Evolutionary conservation across 2,888 invertebrate genomes (phyloP).

Genomic region (Meteorus cinctellus): DNA sequence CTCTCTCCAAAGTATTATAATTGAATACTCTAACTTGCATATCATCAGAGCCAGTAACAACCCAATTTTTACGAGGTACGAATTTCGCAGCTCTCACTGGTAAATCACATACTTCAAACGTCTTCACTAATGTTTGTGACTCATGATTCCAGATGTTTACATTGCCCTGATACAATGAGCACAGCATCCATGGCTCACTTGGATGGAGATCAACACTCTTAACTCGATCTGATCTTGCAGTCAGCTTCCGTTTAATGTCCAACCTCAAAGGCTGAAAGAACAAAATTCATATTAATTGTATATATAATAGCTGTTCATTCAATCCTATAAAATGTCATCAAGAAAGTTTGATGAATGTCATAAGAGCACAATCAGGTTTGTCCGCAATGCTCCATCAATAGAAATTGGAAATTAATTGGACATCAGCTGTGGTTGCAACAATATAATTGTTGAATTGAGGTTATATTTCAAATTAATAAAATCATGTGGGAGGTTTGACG

Average conservation of each 20-base stretch:
- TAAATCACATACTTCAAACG: constrained; percentile 95
- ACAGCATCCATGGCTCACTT: constrained; percentile 98
- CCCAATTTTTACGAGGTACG: constrained; percentile 98
- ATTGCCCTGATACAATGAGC: constrained; percentile 98
- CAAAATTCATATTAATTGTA: background rate
- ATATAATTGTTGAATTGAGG: background rate
- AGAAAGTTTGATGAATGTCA: background rate
- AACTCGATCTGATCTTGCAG: constrained; percentile 98
- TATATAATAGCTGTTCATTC: background rate
- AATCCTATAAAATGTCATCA: background rate
- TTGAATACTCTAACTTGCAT: constrained; percentile 97
- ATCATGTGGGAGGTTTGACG: constrained; percentile 14
- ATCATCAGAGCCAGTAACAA: constrained; percentile 97
- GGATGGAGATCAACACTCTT: constrained; percentile 99
- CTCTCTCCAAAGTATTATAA: constrained; percentile 97
- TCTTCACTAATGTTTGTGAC: constrained; percentile 90
- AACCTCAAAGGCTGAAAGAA: constrained; percentile 90
- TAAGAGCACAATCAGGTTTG: background rate
- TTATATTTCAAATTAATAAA: background rate
- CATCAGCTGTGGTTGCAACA: constrained; percentile 1
- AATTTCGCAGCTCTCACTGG: constrained; percentile 98
- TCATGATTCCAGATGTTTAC: constrained; percentile 99
- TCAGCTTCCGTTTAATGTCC: constrained; percentile 98
- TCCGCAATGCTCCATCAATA: constrained; percentile 4
- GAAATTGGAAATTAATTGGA: background rate